Evolutionary conservation across 2,113 vertebrate genomes (phyloP), one percentile per base, ranked within the genome.

Genomic region (Xenopus laevis): DNA sequence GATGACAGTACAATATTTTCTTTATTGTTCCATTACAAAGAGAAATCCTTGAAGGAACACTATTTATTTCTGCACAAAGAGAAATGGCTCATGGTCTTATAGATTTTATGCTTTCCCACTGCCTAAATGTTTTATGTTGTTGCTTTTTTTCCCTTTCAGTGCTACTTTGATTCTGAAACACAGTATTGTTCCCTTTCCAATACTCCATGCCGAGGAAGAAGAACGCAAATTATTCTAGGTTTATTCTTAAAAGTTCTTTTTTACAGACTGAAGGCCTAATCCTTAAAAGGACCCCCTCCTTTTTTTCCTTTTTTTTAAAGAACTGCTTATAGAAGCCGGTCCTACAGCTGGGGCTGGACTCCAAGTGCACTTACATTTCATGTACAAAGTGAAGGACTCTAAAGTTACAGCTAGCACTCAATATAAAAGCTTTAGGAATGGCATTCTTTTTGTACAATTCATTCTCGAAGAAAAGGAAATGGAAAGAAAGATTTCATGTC

Each of bases 351-450:
- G 91, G 89, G 87, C 83, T 79, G 87, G 81, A 85, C 86, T 92
- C 89, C 87, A 91, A 93, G 91, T 92, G 86, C 92, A 93, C 88
- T 90, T 87, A 86, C 85, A 92, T 93, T 92, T 94, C 86, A 90
- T 93, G 92, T 92, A 90, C 78, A 89, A 80, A 81, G 82, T 86
- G 87, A 86, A 91, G 90, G 88, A 89, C 90, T 92, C 92, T 87
- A 85, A 87, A 89, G 90, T 89, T 92, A 87, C 86, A 82, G 84
- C 84, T 88, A 74, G 88, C 83, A 83, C 85, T 86, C 82, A 78
- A 82, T 89, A 83, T 86, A 85, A 85, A 83, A 81, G 87, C 88
- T 87, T 86, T 86, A 86, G 85, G 88, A 88, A 91, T 84, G 86
- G 89, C 86, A 85, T 92, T 91, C 90, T 95, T 89, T 75, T 86